A percentile compares a stretch with the other conserved stretches of the same genome.
These are phyloP conservation scores for Spea bombifrons DNA, from an alignment of 2,113 vertebrate species.

Conservation along the genomic window DNA sequence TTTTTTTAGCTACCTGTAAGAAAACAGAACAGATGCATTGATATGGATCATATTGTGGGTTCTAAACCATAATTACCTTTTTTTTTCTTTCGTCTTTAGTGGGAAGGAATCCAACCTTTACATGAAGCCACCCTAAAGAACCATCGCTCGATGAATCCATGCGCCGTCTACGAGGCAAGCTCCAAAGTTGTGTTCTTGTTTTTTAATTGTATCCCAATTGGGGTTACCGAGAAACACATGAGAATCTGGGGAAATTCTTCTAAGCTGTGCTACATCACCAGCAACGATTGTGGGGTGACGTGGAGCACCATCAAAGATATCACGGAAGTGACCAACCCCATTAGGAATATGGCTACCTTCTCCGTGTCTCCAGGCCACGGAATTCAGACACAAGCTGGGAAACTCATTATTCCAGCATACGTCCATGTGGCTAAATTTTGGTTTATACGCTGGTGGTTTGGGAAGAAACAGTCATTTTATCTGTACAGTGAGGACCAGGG, in stretches of 20 bases:
- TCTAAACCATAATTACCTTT: not conserved
- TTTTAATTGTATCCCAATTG: constrained; percentile 82
- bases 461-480: constrained; percentile 69
- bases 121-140: constrained; percentile 15
- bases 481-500: constrained; percentile 85
- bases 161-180: constrained; percentile 69
- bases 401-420: constrained; percentile 82
- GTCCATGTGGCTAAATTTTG: constrained; percentile 66
- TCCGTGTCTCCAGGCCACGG: constrained; percentile 90
- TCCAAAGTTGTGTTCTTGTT: constrained; percentile 78
- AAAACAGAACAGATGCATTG: not conserved
- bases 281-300: constrained; percentile 66
- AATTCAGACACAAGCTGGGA: constrained; percentile 75
- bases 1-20: not conserved
- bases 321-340: constrained; percentile 71
- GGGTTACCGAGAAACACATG: constrained; percentile 70
- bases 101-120: constrained; percentile 34
- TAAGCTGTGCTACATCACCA: constrained; percentile 78
- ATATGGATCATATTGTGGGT: not conserved
- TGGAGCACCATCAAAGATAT: constrained; percentile 78
- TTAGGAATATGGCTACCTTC: constrained; percentile 73
- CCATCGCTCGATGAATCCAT: constrained; percentile 75
- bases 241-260: constrained; percentile 74
- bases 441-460: constrained; percentile 54
- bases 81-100: constrained; percentile 5